phyloP scores from a whole-genome alignment of 1,140 invertebrate species.

The Agrypnia vestita region DNA sequence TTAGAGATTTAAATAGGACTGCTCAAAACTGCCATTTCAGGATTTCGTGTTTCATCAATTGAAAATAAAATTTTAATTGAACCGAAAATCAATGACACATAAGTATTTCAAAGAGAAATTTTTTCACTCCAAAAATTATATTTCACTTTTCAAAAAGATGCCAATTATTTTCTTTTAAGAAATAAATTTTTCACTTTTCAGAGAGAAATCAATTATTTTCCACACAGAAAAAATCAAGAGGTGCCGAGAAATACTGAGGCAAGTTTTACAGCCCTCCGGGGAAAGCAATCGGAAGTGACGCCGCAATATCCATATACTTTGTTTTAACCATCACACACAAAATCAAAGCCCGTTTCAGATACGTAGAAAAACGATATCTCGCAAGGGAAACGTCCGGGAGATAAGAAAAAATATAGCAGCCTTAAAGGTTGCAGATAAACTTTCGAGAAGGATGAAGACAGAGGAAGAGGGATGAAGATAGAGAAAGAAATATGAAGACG shows the following conservation, averaged over 20 bases:
- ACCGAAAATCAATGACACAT: too few species aligned
- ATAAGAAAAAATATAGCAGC: conserved; percentile 47
- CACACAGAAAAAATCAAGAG: too few species aligned
- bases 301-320: conserved; percentile 47
- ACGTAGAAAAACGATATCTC: conserved; percentile 38
- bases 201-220: too few species aligned
- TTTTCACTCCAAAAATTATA: too few species aligned
- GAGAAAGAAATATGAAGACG: conserved; percentile 19
- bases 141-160: too few species aligned
- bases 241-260: neutral
- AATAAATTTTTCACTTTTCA: too few species aligned
- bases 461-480: neutral
- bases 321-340: conserved; percentile 53
- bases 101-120: too few species aligned
- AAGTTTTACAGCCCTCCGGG: neutral
- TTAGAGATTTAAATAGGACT: too few species aligned
- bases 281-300: conserved; percentile 33
- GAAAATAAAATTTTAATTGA: too few species aligned
- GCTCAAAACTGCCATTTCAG: too few species aligned
- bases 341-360: conserved; percentile 27
- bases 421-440: conserved; percentile 34
- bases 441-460: conserved; percentile 18
- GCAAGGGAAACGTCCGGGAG: conserved; percentile 33
- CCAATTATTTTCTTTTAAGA: too few species aligned
- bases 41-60: too few species aligned